Evolutionary conservation across 2,888 invertebrate species (phyloP).

Genomic region (Lingula anatina): DNA sequence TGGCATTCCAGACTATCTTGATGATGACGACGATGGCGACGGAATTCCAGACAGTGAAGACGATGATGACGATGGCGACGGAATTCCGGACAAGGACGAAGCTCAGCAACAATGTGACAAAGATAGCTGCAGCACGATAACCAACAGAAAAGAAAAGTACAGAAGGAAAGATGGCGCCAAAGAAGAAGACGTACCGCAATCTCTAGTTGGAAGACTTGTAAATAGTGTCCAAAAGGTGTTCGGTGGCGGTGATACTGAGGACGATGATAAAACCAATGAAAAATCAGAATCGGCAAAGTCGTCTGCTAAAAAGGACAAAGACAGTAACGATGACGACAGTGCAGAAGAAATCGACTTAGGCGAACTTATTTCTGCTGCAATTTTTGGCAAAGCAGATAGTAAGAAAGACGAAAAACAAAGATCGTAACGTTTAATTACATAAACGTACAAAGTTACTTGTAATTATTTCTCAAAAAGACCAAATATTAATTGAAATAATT

Average conservation of each 20-base stretch:
- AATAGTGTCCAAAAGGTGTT: constrained; percentile 14
- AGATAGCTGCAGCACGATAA: background rate
- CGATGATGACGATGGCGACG: too few relatives aligned
- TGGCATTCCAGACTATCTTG: constrained; percentile 15
- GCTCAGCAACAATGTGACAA: too few relatives aligned
- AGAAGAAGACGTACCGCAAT: constrained; percentile 13
- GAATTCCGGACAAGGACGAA: constrained; percentile 15
- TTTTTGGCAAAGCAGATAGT: background rate
- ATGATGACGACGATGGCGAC: constrained; percentile 18
- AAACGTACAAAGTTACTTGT: too few relatives aligned
- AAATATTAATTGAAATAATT: too few relatives aligned
- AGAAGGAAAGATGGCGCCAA: constrained; percentile 10
- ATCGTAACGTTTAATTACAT: too few relatives aligned
- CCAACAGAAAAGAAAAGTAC: background rate
- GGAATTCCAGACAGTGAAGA: too few relatives aligned
- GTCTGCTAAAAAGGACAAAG: background rate
- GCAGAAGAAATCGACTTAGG: constrained; percentile 1
- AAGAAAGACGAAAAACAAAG: constrained; percentile 1
- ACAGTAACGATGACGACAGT: constrained; percentile 2
- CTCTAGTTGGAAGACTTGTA: constrained; percentile 14
- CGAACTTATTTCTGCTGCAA: background rate
- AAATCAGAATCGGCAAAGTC: background rate
- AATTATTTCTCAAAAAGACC: too few relatives aligned
- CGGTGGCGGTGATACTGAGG: constrained; percentile 11
- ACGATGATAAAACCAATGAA: constrained; percentile 8